Evolutionary conservation across 2,888 invertebrate species (phyloP).

Genomic region (Xestia c-nigrum): DNA sequence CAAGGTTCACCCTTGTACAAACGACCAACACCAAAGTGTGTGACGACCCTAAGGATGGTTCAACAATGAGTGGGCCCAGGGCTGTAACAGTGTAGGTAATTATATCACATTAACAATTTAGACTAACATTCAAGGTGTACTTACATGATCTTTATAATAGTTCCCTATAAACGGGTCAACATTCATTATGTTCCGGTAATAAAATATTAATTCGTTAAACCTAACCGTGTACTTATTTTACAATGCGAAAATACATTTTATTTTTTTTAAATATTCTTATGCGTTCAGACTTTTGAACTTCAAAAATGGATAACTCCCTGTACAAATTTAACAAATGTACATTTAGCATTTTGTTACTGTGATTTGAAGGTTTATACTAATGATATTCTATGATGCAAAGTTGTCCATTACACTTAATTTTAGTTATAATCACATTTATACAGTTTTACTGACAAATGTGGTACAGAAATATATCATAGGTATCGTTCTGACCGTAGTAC

Average conservation of each 20-base stretch:
- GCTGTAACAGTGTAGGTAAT: constrained; percentile 83
- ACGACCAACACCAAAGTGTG: constrained; percentile 48
- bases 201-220: constrained; percentile 89
- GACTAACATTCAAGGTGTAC: constrained; percentile 85
- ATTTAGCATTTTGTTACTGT: constrained; percentile 88
- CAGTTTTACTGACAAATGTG: constrained; percentile 75
- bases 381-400: constrained; percentile 64
- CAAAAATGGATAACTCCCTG: constrained; percentile 87
- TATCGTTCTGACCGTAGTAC: constrained; percentile 57
- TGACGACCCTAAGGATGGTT: constrained; percentile 56
- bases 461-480: constrained; percentile 60
- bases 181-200: constrained; percentile 86
- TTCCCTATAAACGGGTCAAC: constrained; percentile 85
- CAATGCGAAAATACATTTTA: constrained; percentile 89
- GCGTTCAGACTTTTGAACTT: constrained; percentile 90
- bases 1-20: constrained; percentile 41
- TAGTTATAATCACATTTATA: constrained; percentile 68
- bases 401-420: constrained; percentile 70
- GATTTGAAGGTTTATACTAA: constrained; percentile 83
- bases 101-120: constrained; percentile 86
- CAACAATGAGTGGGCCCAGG: constrained; percentile 74
- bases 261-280: constrained; percentile 72
- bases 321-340: constrained; percentile 89
- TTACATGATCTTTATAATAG: constrained; percentile 78
- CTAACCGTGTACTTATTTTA: constrained; percentile 88